Percentiles rank a stretch among this genome's conserved stretches.
Conservation (phyloP, 2,888 invertebrate genomes). For the Patella pellucida region DNA sequence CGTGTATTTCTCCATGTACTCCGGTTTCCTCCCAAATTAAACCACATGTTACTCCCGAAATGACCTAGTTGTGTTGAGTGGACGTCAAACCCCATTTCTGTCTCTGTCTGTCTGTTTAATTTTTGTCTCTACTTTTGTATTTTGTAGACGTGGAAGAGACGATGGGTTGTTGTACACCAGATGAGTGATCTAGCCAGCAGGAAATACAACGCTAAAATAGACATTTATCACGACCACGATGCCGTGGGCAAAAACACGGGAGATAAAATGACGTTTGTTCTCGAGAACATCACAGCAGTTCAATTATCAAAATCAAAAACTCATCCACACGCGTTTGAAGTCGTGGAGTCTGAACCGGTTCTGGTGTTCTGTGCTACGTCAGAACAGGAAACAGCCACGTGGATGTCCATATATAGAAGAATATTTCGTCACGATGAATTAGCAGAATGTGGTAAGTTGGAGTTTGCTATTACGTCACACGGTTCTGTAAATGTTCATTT, state of each 20-base stretch:
- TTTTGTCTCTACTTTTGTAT: neutral
- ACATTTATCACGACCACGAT: slow-evolving; percentile 50
- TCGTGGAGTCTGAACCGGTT: slow-evolving; percentile 49
- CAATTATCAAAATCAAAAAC: slow-evolving; percentile 52
- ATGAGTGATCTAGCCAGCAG: slow-evolving; percentile 53
- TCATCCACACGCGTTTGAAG: slow-evolving; percentile 54
- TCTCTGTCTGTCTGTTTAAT: neutral
- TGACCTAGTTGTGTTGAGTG: no score
- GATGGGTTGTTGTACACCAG: slow-evolving; percentile 56
- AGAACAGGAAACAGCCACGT: slow-evolving; percentile 49
- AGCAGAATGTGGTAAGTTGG: slow-evolving; percentile 33
- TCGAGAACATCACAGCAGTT: slow-evolving; percentile 53
- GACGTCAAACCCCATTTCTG: neutral
- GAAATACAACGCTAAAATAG: slow-evolving; percentile 49
- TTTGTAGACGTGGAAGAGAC: slow-evolving; percentile 57
- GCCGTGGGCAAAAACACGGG: slow-evolving; percentile 34
- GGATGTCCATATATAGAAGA: slow-evolving; percentile 49
- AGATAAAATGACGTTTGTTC: slow-evolving; percentile 52
- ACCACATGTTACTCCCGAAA: no score
- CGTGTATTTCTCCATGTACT: no score
- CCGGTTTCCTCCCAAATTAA: no score
- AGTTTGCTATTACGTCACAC: no score
- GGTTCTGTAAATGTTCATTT: no score
- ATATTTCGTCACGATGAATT: slow-evolving; percentile 51
- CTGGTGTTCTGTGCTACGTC: slow-evolving; percentile 50